Base-by-base conservation (phyloP, 2,797 vertebrate genomes). In the Manis pentadactyla region DNA sequence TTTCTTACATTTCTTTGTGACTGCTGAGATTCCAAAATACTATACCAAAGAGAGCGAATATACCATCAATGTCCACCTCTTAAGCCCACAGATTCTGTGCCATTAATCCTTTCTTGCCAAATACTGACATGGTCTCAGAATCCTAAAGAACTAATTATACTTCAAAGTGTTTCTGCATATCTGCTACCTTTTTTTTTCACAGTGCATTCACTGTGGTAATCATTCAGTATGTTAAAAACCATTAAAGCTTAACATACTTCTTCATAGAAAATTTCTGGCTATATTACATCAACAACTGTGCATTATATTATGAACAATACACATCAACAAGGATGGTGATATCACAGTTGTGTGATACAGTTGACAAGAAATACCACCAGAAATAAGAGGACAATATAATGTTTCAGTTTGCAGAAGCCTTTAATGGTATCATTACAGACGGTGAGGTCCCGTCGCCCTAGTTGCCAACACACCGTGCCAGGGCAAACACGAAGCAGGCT, bases 191-290 rank as follows among this genome's bases (percentile, higher is more conserved):
- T 82, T 92, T 66, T 75, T 31, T 77, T 74, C 51, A 94, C 46
- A 55, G 39, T 90, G 61, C 25, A 59, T 75, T 95, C 90, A 90
- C 19, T 74, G 81, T 57, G 19, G 77, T 73, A 64, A 92, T 90
- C 92, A 83, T 64, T 93, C 73, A 96, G 18, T 64, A 69, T 46
- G 87, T 92, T 57, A 75, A 86, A 97, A 81, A 37, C 49, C 51
- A 63, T 61, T 82, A 88, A 83, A 94, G 39, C 14, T 25, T 93
- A 63, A 59, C 59, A 78, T 59, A 94, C 79, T 68, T 86, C 86
- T 92, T 79, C 29, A 92, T 5, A 87, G 93, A 94, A 94, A 92
- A 91, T 88, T 49, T 91, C 95, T 94, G 63, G 77, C 69, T 96
- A 77, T n/a, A 19, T 37, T 93, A 74, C 42, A 75, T 74, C 81